These are phyloP conservation scores for Epinephelus cyanopodus DNA, from an alignment of 2,113 vertebrate genomes.

Conservation along the genomic window DNA sequence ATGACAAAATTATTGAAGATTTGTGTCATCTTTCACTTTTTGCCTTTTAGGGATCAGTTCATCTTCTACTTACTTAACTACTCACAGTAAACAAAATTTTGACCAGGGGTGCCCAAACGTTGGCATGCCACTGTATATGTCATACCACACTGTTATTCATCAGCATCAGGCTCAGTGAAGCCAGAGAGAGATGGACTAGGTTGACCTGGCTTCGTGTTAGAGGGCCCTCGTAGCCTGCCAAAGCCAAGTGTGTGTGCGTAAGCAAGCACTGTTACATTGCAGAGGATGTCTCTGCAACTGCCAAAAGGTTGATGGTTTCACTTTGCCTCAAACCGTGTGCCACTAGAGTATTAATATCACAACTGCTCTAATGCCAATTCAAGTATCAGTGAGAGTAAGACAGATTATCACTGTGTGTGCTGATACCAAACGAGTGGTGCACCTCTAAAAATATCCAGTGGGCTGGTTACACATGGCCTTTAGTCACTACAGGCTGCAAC, in stretches of 20 bases:
- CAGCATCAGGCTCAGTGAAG: too few relatives aligned
- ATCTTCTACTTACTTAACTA: too few relatives aligned
- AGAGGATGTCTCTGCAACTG: not conserved
- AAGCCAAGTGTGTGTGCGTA: too few relatives aligned
- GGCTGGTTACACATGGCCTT: constrained; percentile 12
- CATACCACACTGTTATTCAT: too few relatives aligned
- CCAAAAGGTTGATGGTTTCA: not conserved
- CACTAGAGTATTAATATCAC: not conserved
- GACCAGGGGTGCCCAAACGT: too few relatives aligned
- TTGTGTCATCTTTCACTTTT: too few relatives aligned
- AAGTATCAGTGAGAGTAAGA: not conserved
- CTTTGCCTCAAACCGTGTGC: constrained; percentile 10
- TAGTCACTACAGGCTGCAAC: constrained; percentile 8
- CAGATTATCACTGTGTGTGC: not conserved
- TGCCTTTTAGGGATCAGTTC: too few relatives aligned
- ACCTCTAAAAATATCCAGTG: constrained; percentile 46
- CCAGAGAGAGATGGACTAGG: too few relatives aligned
- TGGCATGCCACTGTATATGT: too few relatives aligned
- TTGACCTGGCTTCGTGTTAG: constrained; percentile 9
- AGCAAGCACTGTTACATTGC: not conserved
- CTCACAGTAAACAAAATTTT: too few relatives aligned
- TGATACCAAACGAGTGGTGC: not conserved
- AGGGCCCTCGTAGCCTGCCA: not conserved
- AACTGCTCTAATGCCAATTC: not conserved
- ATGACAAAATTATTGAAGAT: too few relatives aligned